phyloP scores from a whole-genome alignment of 2,797 vertebrate species.

The Chiloscyllium punctatum region DNA sequence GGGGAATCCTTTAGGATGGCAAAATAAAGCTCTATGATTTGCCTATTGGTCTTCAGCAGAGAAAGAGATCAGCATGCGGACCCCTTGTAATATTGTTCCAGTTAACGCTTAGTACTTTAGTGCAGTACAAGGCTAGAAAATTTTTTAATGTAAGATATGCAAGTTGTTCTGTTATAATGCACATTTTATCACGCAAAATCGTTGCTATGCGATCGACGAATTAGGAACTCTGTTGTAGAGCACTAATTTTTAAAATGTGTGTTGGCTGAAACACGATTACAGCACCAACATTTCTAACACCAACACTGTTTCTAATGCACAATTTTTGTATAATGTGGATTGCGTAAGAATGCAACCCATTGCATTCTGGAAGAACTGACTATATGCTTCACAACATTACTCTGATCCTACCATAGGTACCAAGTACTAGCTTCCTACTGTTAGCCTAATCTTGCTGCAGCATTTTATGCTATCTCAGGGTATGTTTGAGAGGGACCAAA shows the following conservation, averaged over 20 bases:
- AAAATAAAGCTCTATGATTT: neutral
- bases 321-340: too few relatives aligned
- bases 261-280: too few relatives aligned
- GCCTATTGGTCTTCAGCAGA: neutral
- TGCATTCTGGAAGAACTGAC: too few relatives aligned
- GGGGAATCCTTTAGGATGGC: neutral
- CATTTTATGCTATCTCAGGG: neutral
- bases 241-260: too few relatives aligned
- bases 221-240: too few relatives aligned
- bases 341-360: too few relatives aligned
- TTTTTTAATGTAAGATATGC: neutral
- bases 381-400: neutral
- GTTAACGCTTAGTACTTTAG: neutral
- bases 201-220: too few relatives aligned
- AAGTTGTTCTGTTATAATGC: too few relatives aligned
- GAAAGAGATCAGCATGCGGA: neutral
- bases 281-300: too few relatives aligned
- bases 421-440: neutral
- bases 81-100: neutral
- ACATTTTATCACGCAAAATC: too few relatives aligned
- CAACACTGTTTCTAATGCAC: too few relatives aligned
- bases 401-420: neutral
- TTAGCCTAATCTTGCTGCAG: neutral
- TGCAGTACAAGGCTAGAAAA: neutral
- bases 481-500: neutral